Evolutionary conservation across 2,113 vertebrate species (phyloP), one percentile per base, ranked within the genome.

Genomic region (Muntiacus muntjak): DNA sequence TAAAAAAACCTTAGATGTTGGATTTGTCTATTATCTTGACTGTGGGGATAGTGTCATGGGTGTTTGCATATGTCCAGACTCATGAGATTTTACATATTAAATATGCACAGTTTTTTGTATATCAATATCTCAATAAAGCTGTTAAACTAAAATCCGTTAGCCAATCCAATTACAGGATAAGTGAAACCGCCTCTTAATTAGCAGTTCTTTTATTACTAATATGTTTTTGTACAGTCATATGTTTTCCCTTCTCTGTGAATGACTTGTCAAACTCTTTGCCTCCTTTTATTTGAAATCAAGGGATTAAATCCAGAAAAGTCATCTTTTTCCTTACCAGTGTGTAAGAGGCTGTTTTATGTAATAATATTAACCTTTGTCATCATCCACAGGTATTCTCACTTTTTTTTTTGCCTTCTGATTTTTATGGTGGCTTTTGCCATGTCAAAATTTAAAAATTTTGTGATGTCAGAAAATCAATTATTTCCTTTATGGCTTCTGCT

Each of bases 401-500:
- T 64, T 78, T 71, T 92, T 78, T 43, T 94, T 91, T 96, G 28
- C 23, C 23, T 76, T 94, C 60, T 95, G 26, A 62, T 96, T 95
- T 89, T 87, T 67, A 62, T 93, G 55, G 60, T 93, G 19, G 55
- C 23, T 81, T 88, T 93, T 81, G 55, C 47, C 15, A 50, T 33
- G 30, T 91, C 78, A 87, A 57, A 76, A 60, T 82, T 96, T 54
- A 57, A 54, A 95, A 82, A 4, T 92, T 57, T 79, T 50, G 17
- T 92, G 25, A 90, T 81, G 36, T 95, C 13, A 12, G 13, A 71
- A 92, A 47, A 92, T 82, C 21, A 6, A 7, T 81, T 87, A 43
- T 76, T 94, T 92, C 47, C 74, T 92, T 82, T 93, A 40, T 47
- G 50, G 33, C 15, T 78, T 92, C 94, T 52, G 45, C 50, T 19